Base-by-base conservation (phyloP, 2,797 vertebrate genomes). In the Channa striata region DNA sequence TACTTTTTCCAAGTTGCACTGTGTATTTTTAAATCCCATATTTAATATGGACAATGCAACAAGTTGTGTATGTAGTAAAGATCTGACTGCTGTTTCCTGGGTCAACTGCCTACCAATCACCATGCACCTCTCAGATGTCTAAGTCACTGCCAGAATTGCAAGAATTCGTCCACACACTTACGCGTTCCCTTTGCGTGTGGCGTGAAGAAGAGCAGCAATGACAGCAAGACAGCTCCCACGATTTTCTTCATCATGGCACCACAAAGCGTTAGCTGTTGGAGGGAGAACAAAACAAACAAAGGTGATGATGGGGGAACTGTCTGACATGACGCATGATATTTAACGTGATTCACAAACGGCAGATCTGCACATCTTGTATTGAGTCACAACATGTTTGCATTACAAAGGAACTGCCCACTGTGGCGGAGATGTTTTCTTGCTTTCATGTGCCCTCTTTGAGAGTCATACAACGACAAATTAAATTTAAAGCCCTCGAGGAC, bases 191-290 rank as follows among this genome's bases (percentile, higher is more conserved):
- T 58, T 61, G 83, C 52, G 17, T 67, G 54, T 0, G n/a, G 49
- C 13, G 68, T 36, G 40, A 77, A 63, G 23, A 82, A 44, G 1
- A 87, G 60, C 43, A 92, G 74, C 52, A 90, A 58, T 71, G 82
- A 9, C 68, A 92, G 60, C 42, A 68, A 59, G 57, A 71, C 4
- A 11, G 50, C 52, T 25, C 61, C 81, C 30, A 42, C 1, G 8
- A 58, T 14, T 13, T 62, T 82, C 65, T 70, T 85, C 93, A 92
- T 94, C 69, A 5, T 91, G 79, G 76, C 71, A 77, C 83, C 68
- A 63, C 64, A 72, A 49, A 60, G 19, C 42, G 30, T 79, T 6
- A 12, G 40, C 84, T 88, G 78, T 47, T 49, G 65, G 64, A 65
- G 8, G 17, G n/a, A 70, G 19, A 48, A 23, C 51, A 19, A 63